Evolutionary conservation across 1,140 invertebrate species (phyloP).

Genomic region (Panulirus ornatus): DNA sequence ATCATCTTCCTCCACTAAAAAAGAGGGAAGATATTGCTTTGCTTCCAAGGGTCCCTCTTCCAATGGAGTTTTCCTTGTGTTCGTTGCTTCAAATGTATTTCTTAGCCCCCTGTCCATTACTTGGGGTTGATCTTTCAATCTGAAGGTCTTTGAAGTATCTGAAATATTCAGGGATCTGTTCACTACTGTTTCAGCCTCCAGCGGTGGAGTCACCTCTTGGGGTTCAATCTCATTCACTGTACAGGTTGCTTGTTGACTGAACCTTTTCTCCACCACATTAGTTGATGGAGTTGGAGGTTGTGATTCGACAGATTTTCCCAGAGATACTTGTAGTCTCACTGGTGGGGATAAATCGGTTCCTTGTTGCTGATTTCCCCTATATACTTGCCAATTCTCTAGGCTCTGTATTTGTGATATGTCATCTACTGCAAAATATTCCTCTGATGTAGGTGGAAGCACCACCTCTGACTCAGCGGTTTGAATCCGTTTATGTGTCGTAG

Average conservation of each 20-base stretch:
- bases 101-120: too few species aligned
- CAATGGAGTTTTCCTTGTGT: too few species aligned
- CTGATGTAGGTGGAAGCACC: not conserved
- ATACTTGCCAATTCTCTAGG: too few species aligned
- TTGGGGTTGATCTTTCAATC: too few species aligned
- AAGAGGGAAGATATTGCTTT: too few species aligned
- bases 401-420: not conserved
- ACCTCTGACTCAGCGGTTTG: not conserved
- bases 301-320: not conserved
- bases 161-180: too few species aligned
- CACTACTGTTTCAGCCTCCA: too few species aligned
- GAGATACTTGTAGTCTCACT: not conserved
- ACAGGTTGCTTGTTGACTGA: not conserved
- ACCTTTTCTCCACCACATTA: not conserved
- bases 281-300: not conserved
- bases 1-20: too few species aligned
- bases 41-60: too few species aligned
- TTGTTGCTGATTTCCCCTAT: too few species aligned
- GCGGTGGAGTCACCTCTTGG: not conserved
- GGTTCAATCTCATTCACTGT: not conserved
- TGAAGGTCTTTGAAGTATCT: too few species aligned
- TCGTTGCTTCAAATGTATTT: too few species aligned
- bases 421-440: not conserved
- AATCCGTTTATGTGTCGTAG: not conserved
- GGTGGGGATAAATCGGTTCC: not conserved